Evolutionary conservation across 2,888 invertebrate species (phyloP).

Genomic region (Zonitis immaculata): DNA sequence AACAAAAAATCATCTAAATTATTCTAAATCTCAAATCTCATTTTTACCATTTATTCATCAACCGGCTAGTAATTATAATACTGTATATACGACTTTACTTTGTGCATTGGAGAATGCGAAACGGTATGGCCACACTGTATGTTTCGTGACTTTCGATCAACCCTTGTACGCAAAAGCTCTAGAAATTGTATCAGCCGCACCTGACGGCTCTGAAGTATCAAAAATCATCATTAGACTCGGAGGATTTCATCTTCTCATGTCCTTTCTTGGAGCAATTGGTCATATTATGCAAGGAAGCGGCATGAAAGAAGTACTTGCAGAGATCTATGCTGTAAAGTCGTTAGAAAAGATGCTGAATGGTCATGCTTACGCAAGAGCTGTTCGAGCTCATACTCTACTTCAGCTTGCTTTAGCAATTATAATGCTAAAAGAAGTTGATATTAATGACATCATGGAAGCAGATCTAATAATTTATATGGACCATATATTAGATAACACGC

Average conservation of each 20-base stretch:
- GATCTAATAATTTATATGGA: slow-evolving; percentile 26
- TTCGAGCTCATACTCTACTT: slow-evolving; percentile 31
- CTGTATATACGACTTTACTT: slow-evolving; percentile 23
- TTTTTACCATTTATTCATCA: slow-evolving; percentile 11
- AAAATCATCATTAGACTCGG: slow-evolving; percentile 33
- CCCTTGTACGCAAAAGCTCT: slow-evolving; percentile 23
- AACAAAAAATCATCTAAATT: too few species aligned
- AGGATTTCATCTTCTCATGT: slow-evolving; percentile 37
- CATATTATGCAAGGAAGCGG: slow-evolving; percentile 44
- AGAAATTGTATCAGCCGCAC: slow-evolving; percentile 26
- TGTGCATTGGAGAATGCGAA: slow-evolving; percentile 24
- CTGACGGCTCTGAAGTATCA: slow-evolving; percentile 32
- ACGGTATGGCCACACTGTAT: slow-evolving; percentile 20
- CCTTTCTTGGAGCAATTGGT: slow-evolving; percentile 40
- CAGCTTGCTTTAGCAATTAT: slow-evolving; percentile 36
- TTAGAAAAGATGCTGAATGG: slow-evolving; percentile 34
- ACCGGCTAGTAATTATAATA: slow-evolving; percentile 15
- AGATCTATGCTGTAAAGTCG: slow-evolving; percentile 27
- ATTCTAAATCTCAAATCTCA: slow-evolving; percentile 18
- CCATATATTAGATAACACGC: slow-evolving; percentile 28
- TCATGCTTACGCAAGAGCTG: slow-evolving; percentile 31
- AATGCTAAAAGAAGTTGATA: slow-evolving; percentile 33
- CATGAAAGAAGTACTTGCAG: slow-evolving; percentile 32
- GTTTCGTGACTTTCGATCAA: slow-evolving; percentile 14
- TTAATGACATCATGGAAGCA: slow-evolving; percentile 31